These are phyloP conservation scores for Tokudaia tokunoshimensis DNA, from an alignment of 2,797 vertebrate species.

Conservation along the genomic window DNA sequence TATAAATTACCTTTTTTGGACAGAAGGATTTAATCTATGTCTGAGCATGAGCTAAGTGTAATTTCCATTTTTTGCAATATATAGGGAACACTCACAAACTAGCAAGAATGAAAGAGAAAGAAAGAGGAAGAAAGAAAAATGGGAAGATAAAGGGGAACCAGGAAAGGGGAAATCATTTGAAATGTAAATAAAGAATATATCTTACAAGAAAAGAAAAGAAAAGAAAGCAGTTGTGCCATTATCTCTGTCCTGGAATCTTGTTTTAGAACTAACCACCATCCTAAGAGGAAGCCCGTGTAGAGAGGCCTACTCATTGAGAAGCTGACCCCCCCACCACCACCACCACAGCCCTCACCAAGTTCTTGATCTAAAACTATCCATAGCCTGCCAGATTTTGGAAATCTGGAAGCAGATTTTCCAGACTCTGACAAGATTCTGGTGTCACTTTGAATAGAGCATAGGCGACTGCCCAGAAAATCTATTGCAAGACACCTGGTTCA, in stretches of 20 bases:
- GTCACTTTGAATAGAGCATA: neutral
- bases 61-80: conserved; percentile 29
- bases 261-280: neutral
- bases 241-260: neutral
- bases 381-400: neutral
- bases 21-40: neutral
- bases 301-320: neutral
- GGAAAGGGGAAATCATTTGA: too few relatives aligned
- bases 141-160: too few relatives aligned
- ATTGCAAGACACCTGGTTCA: neutral
- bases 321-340: neutral
- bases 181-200: too few relatives aligned
- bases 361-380: neutral
- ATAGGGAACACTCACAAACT: neutral
- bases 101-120: neutral
- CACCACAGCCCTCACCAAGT: neutral
- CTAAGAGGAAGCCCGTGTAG: neutral
- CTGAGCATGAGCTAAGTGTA: neutral
- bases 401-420: neutral
- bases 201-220: too few relatives aligned
- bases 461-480: neutral
- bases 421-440: neutral
- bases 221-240: neutral
- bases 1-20: neutral
- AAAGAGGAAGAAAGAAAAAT: too few relatives aligned